Evolutionary conservation across 2,797 vertebrate genomes (phyloP), one percentile per base, ranked within the genome.

Genomic region (Nasua narica): DNA sequence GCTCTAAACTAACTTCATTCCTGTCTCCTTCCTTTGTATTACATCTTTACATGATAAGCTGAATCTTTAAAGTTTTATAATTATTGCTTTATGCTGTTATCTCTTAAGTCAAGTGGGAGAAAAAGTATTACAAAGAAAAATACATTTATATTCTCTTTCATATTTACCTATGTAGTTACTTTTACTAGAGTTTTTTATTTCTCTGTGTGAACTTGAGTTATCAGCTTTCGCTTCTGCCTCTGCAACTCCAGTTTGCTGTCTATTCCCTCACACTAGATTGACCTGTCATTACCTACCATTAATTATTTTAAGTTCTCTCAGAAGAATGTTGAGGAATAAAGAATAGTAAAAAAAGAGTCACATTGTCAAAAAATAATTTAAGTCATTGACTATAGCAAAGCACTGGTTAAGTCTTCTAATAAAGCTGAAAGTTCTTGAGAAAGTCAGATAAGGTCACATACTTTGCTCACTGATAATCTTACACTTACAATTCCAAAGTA

Each of bases 371-470:
- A 89, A 23, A 69, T 35, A 87, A n/a, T 29, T 90, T 76, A 95
- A 88, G 65, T 78, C 40, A 48, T 70, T 67, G 23, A 60, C 87
- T 90, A 23, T 25, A 94, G 23, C 23, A 87, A 90, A 90, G 11
- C 27, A 54, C 9, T 58, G 60, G 37, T 25, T 72, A 77, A n/a
- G 72, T 97, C 11, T 91, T 86, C 84, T 56, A 95, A 54, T 76
- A 76, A 84, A 23, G 25, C 21, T 79, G 84, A 52, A 87, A 96
- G 15, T 69, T 74, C 86, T 94, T 69, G 11, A 84, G 83, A 89
- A 96, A 97, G 83, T 96, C 94, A 94, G 76, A 52, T 46, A 82
- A 90, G 52, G 27, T 81, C 52, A 86, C 4, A 88, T 16, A 93
- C 32, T 29, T 92, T 87, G 32, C n/a, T 92, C 78, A 16, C 10